Evolutionary conservation across 2,113 vertebrate genomes (phyloP).

Genomic region (Bombycilla garrulus): DNA sequence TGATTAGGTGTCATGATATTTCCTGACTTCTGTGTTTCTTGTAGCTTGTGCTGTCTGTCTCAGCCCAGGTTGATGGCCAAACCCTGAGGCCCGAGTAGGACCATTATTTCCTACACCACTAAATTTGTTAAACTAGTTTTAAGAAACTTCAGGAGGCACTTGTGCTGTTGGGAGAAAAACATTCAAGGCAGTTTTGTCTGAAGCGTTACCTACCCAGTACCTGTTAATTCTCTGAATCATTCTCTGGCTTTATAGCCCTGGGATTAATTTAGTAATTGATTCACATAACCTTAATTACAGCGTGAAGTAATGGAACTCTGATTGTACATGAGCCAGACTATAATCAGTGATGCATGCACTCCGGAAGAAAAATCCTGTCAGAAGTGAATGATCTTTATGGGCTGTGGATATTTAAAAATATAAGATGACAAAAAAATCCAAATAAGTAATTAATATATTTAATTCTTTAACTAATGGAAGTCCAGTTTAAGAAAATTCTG

Average conservation of each 20-base stretch:
- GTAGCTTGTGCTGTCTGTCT: background rate
- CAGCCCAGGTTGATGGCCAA: background rate
- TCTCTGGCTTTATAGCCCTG: background rate
- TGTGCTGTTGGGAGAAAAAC: background rate
- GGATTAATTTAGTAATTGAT: slow-evolving; percentile 41
- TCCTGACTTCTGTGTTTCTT: background rate
- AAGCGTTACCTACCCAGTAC: background rate
- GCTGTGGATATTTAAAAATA: background rate
- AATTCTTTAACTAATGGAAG: background rate
- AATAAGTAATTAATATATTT: background rate
- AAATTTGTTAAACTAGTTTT: background rate
- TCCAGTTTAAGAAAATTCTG: background rate
- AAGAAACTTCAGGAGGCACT: background rate
- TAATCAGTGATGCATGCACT: background rate
- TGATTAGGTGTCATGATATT: background rate
- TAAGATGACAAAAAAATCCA: background rate
- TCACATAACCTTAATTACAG: background rate
- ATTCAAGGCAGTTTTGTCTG: background rate
- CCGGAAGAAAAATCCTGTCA: background rate
- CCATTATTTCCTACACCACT: background rate
- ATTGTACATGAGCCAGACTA: background rate
- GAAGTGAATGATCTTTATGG: background rate
- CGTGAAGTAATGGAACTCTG: background rate
- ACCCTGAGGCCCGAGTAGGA: background rate
- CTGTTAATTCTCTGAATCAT: background rate